Base-by-base conservation (phyloP, 2,113 vertebrate species). In the Lichenostomus cassidix region DNA sequence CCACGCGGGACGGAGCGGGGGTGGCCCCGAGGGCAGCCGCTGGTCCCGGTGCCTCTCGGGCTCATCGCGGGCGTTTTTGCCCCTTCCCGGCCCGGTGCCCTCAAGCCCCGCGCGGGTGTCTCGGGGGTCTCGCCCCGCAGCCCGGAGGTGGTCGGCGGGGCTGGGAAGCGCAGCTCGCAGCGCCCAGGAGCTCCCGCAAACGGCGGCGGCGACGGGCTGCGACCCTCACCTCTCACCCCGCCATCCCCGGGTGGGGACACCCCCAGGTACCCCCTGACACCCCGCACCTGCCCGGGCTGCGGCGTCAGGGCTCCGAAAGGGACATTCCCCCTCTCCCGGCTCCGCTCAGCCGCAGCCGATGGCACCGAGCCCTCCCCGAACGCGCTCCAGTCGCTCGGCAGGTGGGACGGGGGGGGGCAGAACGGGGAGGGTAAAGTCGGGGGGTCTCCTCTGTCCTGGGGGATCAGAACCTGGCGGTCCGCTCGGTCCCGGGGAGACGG, bases 361-460 rank as follows among this genome's bases (percentile, higher is more conserved):
- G 27, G 44, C 41, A 24, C 42, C 37, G 9, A 28, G 5, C 37
- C 9, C 46, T 18, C 49, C 67, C 58, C 17, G 8, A 35, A 35
- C 0, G 21, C 37, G 11, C n/a, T 41, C 7, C 47, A 0, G 2
- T 13, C 1, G 5, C 56, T 25, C 29, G 19, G 56, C 10, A 3
- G 24, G 41, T 4, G 49, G 12, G 8, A 7, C 11, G 25, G 31
- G 52, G 31, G n/a, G n/a, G 31, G 4, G 42, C 55, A 29, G 25
- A 75, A 13, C 42, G 7, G 19, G 42, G 33, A 22, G 24, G 31
- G 33, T 9, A 4, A n/a, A 24, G 20, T 27, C 27, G 16, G 20
- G 41, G 42, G 6, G 3, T 24, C 12, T 19, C 15, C 13, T 56
- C 60, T n/a, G 69, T 20, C 60, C 82, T 20, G 41, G 7, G 22